Evolutionary conservation across 2,113 vertebrate species (phyloP), one percentile per base, ranked within the genome.

Genomic region (Oreochromis aureus): DNA sequence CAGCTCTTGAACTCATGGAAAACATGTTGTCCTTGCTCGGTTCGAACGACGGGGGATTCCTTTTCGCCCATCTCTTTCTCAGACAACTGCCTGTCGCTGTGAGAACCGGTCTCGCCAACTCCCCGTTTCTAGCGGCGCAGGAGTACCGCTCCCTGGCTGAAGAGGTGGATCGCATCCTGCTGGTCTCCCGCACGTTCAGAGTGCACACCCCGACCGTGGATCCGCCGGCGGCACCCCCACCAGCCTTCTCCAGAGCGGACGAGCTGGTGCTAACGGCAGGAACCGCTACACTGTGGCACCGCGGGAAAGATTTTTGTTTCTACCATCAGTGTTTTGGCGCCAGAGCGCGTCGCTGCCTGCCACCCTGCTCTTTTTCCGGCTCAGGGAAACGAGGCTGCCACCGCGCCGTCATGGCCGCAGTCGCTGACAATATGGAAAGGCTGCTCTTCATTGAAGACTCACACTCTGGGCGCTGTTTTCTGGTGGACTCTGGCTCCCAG

Each of bases 271-370:
- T 51, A 16, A 19, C 8, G 48, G 48, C 48, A 51, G 48, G 48
- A 9, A 19, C 9, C 7, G 2, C 18, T 0, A n/a, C 2, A 4
- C 18, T 10, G n/a, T 0, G 3, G 53, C n/a, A 54, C 53, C 2
- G 2, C 2, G 6, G 10, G 5, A 11, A 54, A 54, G 5, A 55
- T 54, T 54, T 54, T 54, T 54, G n/a, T 54, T 22, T 54, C 53
- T 54, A 54, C n/a, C n/a, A 22, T 55, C 53, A 55, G 53, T 5
- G 5, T 22, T 55, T 2, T 55, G 53, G 10, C 2, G 3, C 53
- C 53, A 11, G 53, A 22, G 53, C 10, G 6, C 2, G 10, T 22
- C 2, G n/a, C 53, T 22, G n/a, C 3, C 10, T 55, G 53, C 53
- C 53, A 55, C n/a, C 3, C 53, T 22, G 53, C 53, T 55, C n/a